A percentile compares a stretch with the other conserved stretches of the same genome.
phyloP scores from a whole-genome alignment of 1,140 invertebrate genomes.

The Ericerus pela region DNA sequence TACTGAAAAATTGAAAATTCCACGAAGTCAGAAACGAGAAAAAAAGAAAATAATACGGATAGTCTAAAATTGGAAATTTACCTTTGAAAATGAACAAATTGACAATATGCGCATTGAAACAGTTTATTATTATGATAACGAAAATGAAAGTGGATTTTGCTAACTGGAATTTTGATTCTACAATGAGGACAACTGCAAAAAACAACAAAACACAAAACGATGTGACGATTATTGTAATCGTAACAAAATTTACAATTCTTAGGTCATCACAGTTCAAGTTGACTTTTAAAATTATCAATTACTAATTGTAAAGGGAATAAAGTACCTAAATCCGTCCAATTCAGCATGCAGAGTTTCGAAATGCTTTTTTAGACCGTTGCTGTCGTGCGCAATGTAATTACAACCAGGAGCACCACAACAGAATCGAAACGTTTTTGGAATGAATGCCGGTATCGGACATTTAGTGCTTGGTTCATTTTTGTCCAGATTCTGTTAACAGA shows the following conservation, averaged over 20 bases:
- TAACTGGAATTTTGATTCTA: neutral
- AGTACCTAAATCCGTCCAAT: neutral
- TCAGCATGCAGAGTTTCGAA: neutral
- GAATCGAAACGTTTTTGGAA: neutral
- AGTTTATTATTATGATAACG: neutral
- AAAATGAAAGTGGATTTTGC: neutral
- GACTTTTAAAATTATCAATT: neutral
- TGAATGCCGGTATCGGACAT: neutral
- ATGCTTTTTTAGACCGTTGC: neutral
- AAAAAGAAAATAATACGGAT: neutral
- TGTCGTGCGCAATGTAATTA: neutral
- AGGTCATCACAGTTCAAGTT: neutral
- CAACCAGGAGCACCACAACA: neutral
- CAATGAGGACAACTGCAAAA: neutral
- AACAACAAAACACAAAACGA: neutral
- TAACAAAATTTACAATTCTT: neutral
- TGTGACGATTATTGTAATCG: neutral
- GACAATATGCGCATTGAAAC: conserved; percentile 1
- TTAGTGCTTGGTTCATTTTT: neutral
- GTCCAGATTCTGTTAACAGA: neutral
- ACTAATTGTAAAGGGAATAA: neutral
- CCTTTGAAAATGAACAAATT: neutral
- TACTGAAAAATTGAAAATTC: neutral
- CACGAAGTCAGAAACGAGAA: neutral
- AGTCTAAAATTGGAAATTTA: neutral